Conservation (phyloP, 2,888 invertebrate genomes). For the Flabesymbios commensalis region DNA sequence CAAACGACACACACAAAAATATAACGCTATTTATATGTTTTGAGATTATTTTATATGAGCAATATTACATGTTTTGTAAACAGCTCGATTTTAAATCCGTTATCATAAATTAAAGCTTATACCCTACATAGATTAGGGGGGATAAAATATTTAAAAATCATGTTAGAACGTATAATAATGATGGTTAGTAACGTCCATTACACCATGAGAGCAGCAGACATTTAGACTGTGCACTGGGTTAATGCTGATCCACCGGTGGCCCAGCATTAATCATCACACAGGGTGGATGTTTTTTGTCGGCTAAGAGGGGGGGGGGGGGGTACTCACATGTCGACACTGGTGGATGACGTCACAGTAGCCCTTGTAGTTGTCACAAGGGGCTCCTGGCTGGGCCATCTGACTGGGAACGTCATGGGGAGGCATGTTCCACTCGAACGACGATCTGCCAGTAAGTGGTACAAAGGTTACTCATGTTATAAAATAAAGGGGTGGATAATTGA, state of each 20-base stretch:
- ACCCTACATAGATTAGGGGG: no score
- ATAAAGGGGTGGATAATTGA: no score
- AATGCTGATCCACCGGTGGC: background rate
- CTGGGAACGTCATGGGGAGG: constrained; percentile 89
- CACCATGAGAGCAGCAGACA: background rate
- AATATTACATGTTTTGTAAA: no score
- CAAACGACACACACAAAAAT: no score
- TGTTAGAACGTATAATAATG: no score
- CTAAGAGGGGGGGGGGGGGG: background rate
- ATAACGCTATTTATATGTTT: no score
- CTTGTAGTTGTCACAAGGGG: constrained; percentile 94
- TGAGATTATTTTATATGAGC: no score
- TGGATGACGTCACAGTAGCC: constrained; percentile 99
- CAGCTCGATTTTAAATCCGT: no score
- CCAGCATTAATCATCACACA: background rate
- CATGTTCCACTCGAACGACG: constrained; percentile 87
- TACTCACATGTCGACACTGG: constrained; percentile 82
- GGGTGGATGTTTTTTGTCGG: background rate
- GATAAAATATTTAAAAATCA: no score
- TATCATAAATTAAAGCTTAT: no score
- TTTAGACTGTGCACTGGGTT: background rate
- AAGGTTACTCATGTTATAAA: no score
- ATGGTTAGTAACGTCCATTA: background rate
- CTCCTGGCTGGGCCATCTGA: constrained; percentile 91
- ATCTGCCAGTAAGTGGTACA: constrained; percentile 65